Evolutionary conservation across 2,113 vertebrate genomes (phyloP), one percentile per base, ranked within the genome.

Genomic region (Colossoma macropomum): DNA sequence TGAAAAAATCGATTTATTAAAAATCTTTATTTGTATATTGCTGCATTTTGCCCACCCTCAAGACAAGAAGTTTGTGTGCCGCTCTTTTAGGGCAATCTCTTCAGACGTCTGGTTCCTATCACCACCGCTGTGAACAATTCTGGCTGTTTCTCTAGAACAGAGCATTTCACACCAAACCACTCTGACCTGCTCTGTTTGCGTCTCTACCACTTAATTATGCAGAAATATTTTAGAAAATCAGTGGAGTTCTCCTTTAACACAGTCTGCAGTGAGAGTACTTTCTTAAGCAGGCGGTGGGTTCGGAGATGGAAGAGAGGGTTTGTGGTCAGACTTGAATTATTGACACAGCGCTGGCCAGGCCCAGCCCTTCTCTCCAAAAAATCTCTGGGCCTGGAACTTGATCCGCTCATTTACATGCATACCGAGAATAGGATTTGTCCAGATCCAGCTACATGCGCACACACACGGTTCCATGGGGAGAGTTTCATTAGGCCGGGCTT

Each of bases 341-440:
- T 90, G 92, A 93, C 91, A 91, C 85, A 89, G 84, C 75, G 59
- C 89, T 92, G 91, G 92, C 93, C 87, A 83, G 91, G 88, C 28
- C 27, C 38, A 16, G 38, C 9, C 7, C 50, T 32, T 8, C 73
- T 34, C 30, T 82, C 83, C 92, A 91, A 92, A 91, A 85, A 90
- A 87, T 87, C 85, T 83, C 86, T 62, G 79, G 17, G 38, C 88
- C 59, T 91, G 91, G 82, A 93, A 92, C 80, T 79, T 45, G 89
- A 91, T 91, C 90, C 86, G 54, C 54, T 25, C 65, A 71, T 81
- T 85, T 85, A 88, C 81, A 80, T 86, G 65, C 78, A 82, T 70
- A 80, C 80, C 88, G 77, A 77, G 72, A 77, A 81, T 84, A 81
- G 65, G 9, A 52, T 81, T 72, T 87, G 84, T 89, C 85, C 60